phyloP scores from a whole-genome alignment of 2,888 invertebrate species.

The Ennomos erosarius region DNA sequence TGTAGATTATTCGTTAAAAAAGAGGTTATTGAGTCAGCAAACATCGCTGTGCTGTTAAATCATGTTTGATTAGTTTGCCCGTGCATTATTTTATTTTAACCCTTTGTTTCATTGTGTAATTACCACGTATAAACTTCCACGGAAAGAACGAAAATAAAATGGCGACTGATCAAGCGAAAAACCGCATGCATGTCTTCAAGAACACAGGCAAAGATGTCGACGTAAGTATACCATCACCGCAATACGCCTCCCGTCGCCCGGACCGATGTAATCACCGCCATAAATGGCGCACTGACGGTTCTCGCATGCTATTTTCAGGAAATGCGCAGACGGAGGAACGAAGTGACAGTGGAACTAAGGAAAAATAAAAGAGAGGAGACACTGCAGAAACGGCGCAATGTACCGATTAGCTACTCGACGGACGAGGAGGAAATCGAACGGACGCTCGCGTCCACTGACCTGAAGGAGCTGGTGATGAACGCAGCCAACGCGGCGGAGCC shows the following conservation, averaged over 20 bases:
- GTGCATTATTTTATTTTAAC: slow-evolving; percentile 71
- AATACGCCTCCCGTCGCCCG: background rate
- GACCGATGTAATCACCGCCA: slow-evolving; percentile 2
- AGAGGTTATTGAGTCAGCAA: slow-evolving; percentile 76
- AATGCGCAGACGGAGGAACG: slow-evolving; percentile 98
- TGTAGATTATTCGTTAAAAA: slow-evolving; percentile 70
- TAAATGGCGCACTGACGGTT: slow-evolving; percentile 36
- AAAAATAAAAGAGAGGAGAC: slow-evolving; percentile 99
- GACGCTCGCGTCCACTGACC: slow-evolving; percentile 88
- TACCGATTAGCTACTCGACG: slow-evolving; percentile 94
- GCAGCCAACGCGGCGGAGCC: slow-evolving; percentile 93
- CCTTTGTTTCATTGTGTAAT: slow-evolving; percentile 77
- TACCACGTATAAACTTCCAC: slow-evolving; percentile 65
- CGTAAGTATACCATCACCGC: slow-evolving; percentile 87
- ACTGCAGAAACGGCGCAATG: slow-evolving; percentile 97
- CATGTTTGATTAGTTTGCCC: slow-evolving; percentile 76
- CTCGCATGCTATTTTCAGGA: slow-evolving; percentile 86
- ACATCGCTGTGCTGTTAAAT: slow-evolving; percentile 69
- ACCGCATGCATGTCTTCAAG: slow-evolving; percentile 97
- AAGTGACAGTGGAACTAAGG: slow-evolving; percentile 97
- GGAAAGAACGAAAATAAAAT: slow-evolving; percentile 86
- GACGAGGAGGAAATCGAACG: slow-evolving; percentile 91
- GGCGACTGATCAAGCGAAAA: slow-evolving; percentile 92
- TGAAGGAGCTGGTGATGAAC: slow-evolving; percentile 94
- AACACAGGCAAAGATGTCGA: slow-evolving; percentile 99